phyloP scores from a whole-genome alignment of 53 echinoderm and acorn worm genomes.

The Actinopyga echinites region DNA sequence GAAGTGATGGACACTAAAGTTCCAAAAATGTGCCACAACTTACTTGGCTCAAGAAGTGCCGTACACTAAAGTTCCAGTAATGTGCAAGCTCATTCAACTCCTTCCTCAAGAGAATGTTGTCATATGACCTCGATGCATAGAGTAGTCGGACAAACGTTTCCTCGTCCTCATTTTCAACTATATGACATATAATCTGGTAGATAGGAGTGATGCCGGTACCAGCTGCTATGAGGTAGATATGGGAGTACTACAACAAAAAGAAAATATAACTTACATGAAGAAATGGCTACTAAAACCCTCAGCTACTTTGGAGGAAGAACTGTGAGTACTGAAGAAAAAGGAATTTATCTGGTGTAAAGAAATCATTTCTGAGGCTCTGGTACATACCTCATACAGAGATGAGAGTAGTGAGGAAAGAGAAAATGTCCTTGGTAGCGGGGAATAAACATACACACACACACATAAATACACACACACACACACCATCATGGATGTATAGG shows the following conservation, averaged over 20 bases:
- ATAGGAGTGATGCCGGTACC: conserved; percentile 96
- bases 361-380: conserved; percentile 31
- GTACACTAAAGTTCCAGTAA: conserved; percentile 83
- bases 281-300: neutral
- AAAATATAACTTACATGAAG: neutral
- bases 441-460: too few relatives aligned
- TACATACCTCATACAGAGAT: neutral
- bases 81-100: conserved; percentile 72
- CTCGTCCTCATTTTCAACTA: conserved; percentile 77
- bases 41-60: conserved; percentile 76
- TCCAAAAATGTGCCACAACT: conserved; percentile 80
- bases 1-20: conserved; percentile 68
- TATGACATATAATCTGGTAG: conserved; percentile 80
- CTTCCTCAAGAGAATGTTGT: conserved; percentile 72
- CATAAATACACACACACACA: too few relatives aligned
- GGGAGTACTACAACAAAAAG: conserved; percentile 46
- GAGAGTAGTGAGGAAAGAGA: neutral
- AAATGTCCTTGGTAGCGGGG: neutral
- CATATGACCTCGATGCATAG: conserved; percentile 65
- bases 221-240: conserved; percentile 77
- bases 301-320: conserved; percentile 67
- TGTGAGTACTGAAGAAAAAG: conserved; percentile 46
- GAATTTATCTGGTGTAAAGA: neutral
- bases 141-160: conserved; percentile 78
- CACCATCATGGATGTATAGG: too few relatives aligned